These are phyloP conservation scores for Boloria euphrosyne DNA, from an alignment of 2,888 invertebrate species.

Conservation along the genomic window DNA sequence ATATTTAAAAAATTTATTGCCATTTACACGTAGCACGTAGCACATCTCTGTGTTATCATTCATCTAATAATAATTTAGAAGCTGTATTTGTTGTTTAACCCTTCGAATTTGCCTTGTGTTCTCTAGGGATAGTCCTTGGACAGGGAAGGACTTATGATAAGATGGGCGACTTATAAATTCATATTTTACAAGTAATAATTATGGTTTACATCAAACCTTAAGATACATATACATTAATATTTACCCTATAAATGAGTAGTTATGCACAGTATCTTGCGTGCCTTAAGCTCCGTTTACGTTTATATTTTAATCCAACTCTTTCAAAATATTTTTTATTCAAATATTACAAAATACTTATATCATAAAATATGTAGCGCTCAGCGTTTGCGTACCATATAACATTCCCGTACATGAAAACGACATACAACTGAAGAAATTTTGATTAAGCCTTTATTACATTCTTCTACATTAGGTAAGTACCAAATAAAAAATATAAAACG, in stretches of 20 bases:
- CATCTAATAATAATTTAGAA: slow-evolving; percentile 26
- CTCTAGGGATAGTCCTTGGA: slow-evolving; percentile 26
- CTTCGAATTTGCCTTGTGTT: slow-evolving; percentile 18
- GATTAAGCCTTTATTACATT: too few relatives aligned
- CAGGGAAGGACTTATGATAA: slow-evolving; percentile 16
- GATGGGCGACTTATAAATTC: slow-evolving; percentile 21
- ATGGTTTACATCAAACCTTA: not conserved
- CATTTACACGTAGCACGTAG: slow-evolving; percentile 22
- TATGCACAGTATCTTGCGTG: too few relatives aligned
- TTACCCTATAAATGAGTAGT: not conserved
- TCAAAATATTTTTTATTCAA: too few relatives aligned
- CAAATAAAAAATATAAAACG: too few relatives aligned
- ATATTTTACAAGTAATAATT: slow-evolving; percentile 17
- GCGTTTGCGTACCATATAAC: too few relatives aligned
- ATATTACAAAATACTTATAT: too few relatives aligned
- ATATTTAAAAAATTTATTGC: slow-evolving; percentile 17
- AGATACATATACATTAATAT: not conserved
- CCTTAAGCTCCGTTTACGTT: too few relatives aligned
- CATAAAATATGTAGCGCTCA: too few relatives aligned
- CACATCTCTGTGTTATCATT: slow-evolving; percentile 7
- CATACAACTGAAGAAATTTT: too few relatives aligned
- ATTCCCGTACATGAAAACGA: too few relatives aligned
- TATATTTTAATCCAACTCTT: too few relatives aligned
- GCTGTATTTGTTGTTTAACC: slow-evolving; percentile 23
- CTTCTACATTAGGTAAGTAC: too few relatives aligned